Base-by-base conservation (phyloP, 2,797 vertebrate genomes). In the Melanitta fusca region DNA sequence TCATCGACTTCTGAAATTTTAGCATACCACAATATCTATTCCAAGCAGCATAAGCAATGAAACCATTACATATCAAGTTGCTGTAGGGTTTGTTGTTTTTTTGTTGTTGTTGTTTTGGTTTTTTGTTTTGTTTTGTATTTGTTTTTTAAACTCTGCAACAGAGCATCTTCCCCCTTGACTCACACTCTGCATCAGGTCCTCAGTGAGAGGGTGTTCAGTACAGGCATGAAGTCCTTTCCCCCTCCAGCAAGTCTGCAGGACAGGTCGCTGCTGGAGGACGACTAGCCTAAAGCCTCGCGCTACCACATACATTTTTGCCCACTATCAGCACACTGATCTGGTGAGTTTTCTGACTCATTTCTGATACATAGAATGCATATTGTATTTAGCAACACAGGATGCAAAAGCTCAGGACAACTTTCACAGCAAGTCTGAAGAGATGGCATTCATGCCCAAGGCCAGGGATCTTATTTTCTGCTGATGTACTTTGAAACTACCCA, bases 401-500 rank as follows among this genome's bases (percentile, higher is more conserved):
- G 51, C 58, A 65, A 39, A 62, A 85, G 53, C 19, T 70, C 62
- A 83, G 74, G 32, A 65, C 60, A 25, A 53, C n/a, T 66, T 47
- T 41, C 39, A 47, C 41, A 51, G 36, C 2, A 1, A 45, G 54
- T 39, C 75, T 80, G n/a, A 34, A 80, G 36, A 36, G 53, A 75
- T 82, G 34, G 47, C n/a, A 72, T 70, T 65, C 0, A 0, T 47
- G 57, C 24, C 39, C 2, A 0, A 13, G 15, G 12, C 32, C 64
- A 27, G 27, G 11, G 64, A 73, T 39, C 36, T 61, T 10, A 3
- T 49, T 45, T 57, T 54, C 47, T 75, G 43, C 14, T 39, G 17
- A 73, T 36, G 28, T 10, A 34, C 61, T 85, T 88, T n/a, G 65
- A 57, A 93, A 72, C 38, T 47, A 64, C 43, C 47, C 39, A 77